phyloP scores from a whole-genome alignment of 2,113 vertebrate genomes.

The Axis porcinus region DNA sequence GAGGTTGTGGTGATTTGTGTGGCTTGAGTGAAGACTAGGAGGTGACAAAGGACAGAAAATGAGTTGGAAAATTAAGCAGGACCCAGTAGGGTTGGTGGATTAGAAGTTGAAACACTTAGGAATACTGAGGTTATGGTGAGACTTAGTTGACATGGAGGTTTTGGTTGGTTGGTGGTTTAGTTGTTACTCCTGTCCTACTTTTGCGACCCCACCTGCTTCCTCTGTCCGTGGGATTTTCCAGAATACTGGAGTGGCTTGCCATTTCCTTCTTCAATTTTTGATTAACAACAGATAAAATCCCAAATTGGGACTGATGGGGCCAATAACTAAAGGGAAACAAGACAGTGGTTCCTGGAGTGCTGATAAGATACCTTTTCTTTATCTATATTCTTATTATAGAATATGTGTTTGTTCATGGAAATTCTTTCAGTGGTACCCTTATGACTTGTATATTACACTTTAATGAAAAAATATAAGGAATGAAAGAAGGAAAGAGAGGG shows the following conservation, averaged over 20 bases:
- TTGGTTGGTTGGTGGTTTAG: neutral
- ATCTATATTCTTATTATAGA: neutral
- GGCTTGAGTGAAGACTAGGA: neutral
- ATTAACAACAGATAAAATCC: neutral
- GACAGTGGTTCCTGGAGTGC: neutral
- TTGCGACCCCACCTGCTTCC: neutral
- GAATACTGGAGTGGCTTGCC: neutral
- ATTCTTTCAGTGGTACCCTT: neutral
- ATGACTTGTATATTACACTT: neutral
- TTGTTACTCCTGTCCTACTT: neutral
- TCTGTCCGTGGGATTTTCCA: neutral
- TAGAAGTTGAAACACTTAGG: neutral
- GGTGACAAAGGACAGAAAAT: neutral
- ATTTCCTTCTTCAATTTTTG: neutral
- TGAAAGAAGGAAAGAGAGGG: no score
- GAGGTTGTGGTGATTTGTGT: neutral
- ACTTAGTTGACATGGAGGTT: neutral
- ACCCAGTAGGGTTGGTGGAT: fast-evolving
- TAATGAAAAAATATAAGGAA: neutral
- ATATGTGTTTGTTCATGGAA: neutral
- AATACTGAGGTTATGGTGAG: neutral
- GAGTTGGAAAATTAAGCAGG: neutral
- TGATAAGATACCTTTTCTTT: neutral
- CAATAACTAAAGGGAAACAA: neutral
- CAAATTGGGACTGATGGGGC: no score